A percentile compares a stretch with the other conserved stretches of the same genome.
These are phyloP conservation scores for Microtus obscurus DNA, from an alignment of 2,797 vertebrate genomes.

Conservation along the genomic window DNA sequence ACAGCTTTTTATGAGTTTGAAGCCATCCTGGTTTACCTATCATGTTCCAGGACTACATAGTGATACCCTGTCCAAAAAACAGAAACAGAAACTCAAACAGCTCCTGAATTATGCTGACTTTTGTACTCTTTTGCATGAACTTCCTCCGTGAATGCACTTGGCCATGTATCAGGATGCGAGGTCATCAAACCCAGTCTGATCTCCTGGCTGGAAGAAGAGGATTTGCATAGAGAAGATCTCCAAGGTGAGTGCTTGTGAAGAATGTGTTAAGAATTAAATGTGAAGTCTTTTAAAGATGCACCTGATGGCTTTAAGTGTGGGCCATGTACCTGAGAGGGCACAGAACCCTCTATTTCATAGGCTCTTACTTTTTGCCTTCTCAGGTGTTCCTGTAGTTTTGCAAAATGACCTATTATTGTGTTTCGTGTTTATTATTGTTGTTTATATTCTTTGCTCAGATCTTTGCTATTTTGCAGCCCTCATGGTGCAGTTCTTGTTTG, in stretches of 20 bases:
- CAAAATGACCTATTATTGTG: neutral
- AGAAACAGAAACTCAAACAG: neutral
- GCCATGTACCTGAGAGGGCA: neutral
- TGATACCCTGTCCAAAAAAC: neutral
- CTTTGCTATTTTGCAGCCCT: neutral
- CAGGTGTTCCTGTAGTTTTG: neutral
- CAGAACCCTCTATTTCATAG: neutral
- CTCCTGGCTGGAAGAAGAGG: constrained; percentile 57
- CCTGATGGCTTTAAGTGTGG: neutral
- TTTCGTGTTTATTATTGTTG: neutral
- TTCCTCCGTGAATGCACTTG: neutral
- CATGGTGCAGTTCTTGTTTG: neutral
- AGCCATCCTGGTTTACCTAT: neutral
- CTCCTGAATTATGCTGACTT: neutral
- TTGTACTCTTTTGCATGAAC: neutral
- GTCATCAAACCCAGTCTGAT: constrained; percentile 62
- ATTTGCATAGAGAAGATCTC: neutral
- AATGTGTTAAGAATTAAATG: neutral
- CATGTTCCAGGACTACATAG: neutral
- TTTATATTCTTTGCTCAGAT: neutral
- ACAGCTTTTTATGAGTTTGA: neutral
- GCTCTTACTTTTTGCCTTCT: neutral
- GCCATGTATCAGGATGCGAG: neutral
- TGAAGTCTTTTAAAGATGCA: neutral
- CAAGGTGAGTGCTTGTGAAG: constrained; percentile 4